phyloP scores from a whole-genome alignment of 2,113 vertebrate species.

The Pelmatolapia mariae region DNA sequence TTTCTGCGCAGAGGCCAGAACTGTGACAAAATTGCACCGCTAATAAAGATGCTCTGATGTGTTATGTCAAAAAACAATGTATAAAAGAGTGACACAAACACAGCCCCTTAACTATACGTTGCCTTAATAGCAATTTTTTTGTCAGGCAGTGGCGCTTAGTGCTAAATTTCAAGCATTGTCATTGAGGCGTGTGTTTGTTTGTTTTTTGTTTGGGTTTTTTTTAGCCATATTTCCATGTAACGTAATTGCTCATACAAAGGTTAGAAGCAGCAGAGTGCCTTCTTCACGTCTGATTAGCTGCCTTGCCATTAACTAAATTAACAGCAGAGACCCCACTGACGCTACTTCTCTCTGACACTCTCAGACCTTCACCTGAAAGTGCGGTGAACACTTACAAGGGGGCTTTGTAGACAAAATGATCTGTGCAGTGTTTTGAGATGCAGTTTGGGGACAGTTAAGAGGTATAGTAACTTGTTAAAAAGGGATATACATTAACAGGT shows the following conservation, averaged over 20 bases:
- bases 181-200: not conserved
- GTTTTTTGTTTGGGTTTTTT: rapidly evolving
- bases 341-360: not conserved
- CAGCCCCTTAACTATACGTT: not conserved
- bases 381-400: not conserved
- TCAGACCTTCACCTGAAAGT: not conserved
- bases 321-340: not conserved
- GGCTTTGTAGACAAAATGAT: not conserved
- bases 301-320: not conserved
- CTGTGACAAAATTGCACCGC: not conserved
- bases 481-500: no score
- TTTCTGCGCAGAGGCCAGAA: not conserved
- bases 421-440: not conserved
- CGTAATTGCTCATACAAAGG: not conserved
- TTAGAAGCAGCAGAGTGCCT: not conserved
- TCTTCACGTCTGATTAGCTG: not conserved
- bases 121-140: not conserved
- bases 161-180: not conserved
- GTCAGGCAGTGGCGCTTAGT: not conserved
- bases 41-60: not conserved
- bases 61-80: not conserved
- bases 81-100: not conserved
- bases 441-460: not conserved
- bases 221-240: not conserved
- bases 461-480: not conserved